Evolutionary conservation across 2,797 vertebrate genomes (phyloP).

Genomic region (Anas bernieri): DNA sequence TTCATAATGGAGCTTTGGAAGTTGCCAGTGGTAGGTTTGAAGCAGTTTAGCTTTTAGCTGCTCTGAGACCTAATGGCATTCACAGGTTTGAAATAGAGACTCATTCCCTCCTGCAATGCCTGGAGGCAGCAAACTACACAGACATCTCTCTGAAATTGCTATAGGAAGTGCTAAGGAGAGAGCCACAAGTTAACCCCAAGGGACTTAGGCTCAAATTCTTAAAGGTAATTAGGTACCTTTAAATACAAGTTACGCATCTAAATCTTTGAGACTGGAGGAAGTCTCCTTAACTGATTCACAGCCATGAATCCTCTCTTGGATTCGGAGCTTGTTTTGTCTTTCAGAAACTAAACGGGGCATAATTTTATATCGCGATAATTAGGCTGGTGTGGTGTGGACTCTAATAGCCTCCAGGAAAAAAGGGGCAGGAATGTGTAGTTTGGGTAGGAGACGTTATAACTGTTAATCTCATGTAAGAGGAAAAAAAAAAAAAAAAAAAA

Average conservation of each 20-base stretch:
- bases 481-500: neutral
- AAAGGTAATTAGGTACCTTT: constrained; percentile 61
- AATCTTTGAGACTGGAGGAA: constrained; percentile 51
- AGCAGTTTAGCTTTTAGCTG: neutral
- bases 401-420: neutral
- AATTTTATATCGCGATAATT: neutral
- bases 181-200: constrained; percentile 33
- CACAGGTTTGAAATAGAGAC: neutral
- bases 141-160: neutral
- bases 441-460: neutral
- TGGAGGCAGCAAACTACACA: neutral
- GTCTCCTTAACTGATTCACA: constrained; percentile 36
- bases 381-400: rapidly evolving
- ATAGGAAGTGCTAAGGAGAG: neutral
- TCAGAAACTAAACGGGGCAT: neutral
- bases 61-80: neutral
- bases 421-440: neutral
- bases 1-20: neutral
- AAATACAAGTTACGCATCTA: constrained; percentile 66
- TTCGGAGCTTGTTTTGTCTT: neutral
- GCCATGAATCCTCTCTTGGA: neutral
- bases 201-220: constrained; percentile 54
- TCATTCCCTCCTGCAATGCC: neutral
- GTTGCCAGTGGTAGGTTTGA: neutral
- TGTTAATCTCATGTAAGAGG: neutral